phyloP scores from a whole-genome alignment of 2,797 vertebrate genomes.

The Florisuga fusca region DNA sequence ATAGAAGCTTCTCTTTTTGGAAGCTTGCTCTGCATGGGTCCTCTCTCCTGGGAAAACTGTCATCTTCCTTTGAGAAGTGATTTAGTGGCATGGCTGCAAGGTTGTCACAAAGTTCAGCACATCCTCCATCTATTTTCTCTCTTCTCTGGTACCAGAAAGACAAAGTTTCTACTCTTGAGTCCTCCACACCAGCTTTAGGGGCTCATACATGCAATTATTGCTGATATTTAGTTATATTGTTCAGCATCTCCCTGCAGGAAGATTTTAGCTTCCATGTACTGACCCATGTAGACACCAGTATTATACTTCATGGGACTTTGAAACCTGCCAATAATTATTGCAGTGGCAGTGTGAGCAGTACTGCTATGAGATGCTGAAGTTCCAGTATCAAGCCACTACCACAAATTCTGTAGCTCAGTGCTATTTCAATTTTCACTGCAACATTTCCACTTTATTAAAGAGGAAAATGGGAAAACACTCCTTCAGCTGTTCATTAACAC shows the following conservation, averaged over 20 bases:
- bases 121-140: neutral
- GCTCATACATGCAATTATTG: neutral
- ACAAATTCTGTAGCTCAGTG: neutral
- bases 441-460: neutral
- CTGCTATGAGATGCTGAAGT: neutral
- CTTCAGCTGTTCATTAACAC: neutral
- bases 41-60: neutral
- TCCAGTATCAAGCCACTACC: neutral
- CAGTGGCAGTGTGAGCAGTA: neutral
- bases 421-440: neutral
- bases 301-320: fast-evolving
- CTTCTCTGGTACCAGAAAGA: neutral
- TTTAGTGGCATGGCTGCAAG: neutral
- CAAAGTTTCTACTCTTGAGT: neutral
- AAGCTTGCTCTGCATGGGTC: neutral
- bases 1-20: neutral
- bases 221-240: neutral
- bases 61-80: neutral
- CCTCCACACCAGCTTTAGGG: neutral
- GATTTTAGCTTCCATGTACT: neutral
- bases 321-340: neutral
- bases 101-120: neutral
- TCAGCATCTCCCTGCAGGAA: neutral
- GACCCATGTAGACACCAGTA: neutral
- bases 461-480: neutral